Base-by-base conservation (phyloP, 1,140 invertebrate species). In the Drosophila bocqueti region DNA sequence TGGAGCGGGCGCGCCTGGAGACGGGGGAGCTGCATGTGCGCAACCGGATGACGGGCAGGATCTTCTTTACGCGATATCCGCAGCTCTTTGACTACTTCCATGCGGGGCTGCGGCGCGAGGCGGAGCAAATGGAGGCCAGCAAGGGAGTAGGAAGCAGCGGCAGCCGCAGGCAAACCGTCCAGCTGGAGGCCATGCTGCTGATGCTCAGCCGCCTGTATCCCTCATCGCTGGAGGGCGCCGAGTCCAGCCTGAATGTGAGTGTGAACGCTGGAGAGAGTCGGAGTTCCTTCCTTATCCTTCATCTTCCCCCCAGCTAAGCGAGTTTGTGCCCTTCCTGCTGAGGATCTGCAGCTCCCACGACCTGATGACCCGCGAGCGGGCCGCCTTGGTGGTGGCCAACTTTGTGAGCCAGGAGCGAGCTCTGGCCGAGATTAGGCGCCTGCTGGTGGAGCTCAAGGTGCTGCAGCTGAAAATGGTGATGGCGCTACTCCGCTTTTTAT, bases 1-100 rank as follows among this genome's bases (percentile, higher is more conserved):
- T 98, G 0, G 96, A 96, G 80, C 94, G 97, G 63, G 95, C 95
- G 0, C 69, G 87, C 10, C 95, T 96, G 66, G 95, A 97, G 92
- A 93, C 94, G n/a, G 95, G 97, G n/a, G 94, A 96, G 69, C 92
- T 96, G 29, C 95, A 95, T 50, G 94, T 95, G 18, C 95, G 97
- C 72, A 98, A 98, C 93, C 95, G 95, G 79, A 96, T 97, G 95
- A 96, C 96, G 0, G 95, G 95, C 4, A 94, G 95, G 60, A 95
- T 96, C 10, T 99, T 99, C 93, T 98, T 98, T 92, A 94, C 96
- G 72, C 95, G 95, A 34, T 98, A 97, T 94, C 97, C 98, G 11
- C 91, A 94, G 31, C 93, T 98, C 0, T 96, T 96, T 83, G 94
- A 96, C 38, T 98, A 97, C 91, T 95, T 99, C 69, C 92, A 97